Base-by-base conservation (phyloP, 1,140 invertebrate species). In the Zaprionus taronus region DNA sequence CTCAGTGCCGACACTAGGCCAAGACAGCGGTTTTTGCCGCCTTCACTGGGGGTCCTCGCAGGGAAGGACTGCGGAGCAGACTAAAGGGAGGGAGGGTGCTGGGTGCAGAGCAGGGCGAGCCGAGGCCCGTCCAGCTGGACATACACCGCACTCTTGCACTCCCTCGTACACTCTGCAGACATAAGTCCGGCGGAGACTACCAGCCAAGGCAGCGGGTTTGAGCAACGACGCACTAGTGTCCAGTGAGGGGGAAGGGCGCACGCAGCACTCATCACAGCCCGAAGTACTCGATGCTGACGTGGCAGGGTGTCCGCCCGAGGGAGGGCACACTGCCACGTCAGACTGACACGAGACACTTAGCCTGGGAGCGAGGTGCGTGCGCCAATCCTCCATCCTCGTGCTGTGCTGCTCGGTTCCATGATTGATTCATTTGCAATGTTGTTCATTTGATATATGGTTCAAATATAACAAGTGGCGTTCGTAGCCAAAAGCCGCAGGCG, bases 11-110 rank as follows among this genome's bases (percentile, higher is more conserved):
- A 62, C 83, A 78, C 87, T 68, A 79, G 69, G 56, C 44, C 53
- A 58, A 65, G 75, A 38, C 79, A 71, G 49, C 71, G 72, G 74
- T 24, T 68, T 83, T 84, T 90, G 85, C 86, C 55, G 44, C 79
- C 72, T 89, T 80, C 63, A 85, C 31, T 38, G 77, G 79, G 84
- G 79, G 6, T 72, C 71, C 55, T 31, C 34, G 24, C 66, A 66
- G 72, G 7, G n/a, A 53, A 36, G 34, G 53, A 34, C 53, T 12
- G 4, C 44, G 58, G 7, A 57, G 57, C 53, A 62, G 60, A 72
- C 34, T 28, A 22, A 38, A 24, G 36, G 56, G 26, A 44, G 65
- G 65, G 64, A 71, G 64, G 14, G 49, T 51, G 34, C 28, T 9
- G 36, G n/a, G 5, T 14, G 24, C 55, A 58, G 2, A 22, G 44